Conservation (phyloP, 2,797 vertebrate genomes). For the Pelochelys cantorii region DNA sequence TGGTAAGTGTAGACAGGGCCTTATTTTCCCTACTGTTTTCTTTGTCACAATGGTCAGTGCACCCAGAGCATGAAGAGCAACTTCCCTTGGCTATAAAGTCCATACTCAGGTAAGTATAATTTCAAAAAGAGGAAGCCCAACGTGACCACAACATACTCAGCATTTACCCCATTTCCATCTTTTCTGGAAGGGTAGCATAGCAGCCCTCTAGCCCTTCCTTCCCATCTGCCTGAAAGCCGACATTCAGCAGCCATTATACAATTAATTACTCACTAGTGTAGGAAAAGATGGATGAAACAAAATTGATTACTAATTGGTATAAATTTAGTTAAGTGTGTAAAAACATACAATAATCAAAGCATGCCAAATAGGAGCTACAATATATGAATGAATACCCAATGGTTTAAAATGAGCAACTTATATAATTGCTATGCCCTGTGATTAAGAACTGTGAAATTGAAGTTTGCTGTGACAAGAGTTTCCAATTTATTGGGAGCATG, state of each 20-base stretch:
- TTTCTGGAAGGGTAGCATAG: background rate
- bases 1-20: too few relatives aligned
- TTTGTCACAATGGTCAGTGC: constrained; percentile 28
- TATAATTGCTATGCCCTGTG: constrained; percentile 9
- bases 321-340: background rate
- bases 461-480: constrained; percentile 48
- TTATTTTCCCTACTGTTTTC: background rate
- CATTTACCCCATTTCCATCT: background rate
- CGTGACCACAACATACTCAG: background rate
- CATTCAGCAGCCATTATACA: background rate
- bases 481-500: constrained; percentile 53
- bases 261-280: background rate
- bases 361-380: background rate
- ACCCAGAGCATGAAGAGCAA: constrained; percentile 17
- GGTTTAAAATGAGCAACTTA: constrained; percentile 16
- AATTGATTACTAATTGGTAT: background rate
- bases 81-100: constrained; percentile 7
- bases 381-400: background rate
- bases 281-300: background rate
- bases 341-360: background rate
- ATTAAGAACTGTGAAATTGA: constrained; percentile 54
- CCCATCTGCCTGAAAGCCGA: background rate
- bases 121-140: constrained; percentile 3
- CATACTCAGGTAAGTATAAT: background rate
- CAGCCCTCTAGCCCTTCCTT: background rate